Base-by-base conservation (phyloP, 2,888 invertebrate species). In the Sturmia bella region DNA sequence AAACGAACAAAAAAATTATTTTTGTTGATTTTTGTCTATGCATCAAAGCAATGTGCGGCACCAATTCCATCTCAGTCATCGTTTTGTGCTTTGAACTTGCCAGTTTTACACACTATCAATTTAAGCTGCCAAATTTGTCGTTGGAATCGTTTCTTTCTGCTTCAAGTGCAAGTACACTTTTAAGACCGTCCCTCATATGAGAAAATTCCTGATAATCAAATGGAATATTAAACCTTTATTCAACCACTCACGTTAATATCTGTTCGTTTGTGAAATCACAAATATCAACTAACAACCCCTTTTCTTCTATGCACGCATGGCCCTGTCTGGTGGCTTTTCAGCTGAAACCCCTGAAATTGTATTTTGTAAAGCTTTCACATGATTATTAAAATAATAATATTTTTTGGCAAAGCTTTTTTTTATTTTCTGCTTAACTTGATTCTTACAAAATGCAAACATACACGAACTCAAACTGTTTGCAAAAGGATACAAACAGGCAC, bases 341-440 rank as follows among this genome's bases (percentile, higher is more conserved):
- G n/a, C 37, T 59, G 50, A 45, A 41, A 72, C 3, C 64, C 52
- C 24, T 12, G n/a, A 39, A n/a, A 39, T 57, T 13, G 12, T 32
- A 37, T 21, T 21, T 32, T 24, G 37, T 61, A 57, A 70, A 74
- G 57, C 73, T 66, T 82, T 74, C 74, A 82, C 59, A 74, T 78
- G 74, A 82, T 78, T 77, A 74, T 82, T 74, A 74, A 74, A 66
- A 74, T 82, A 73, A 81, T 73, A 81, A 77, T 81, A 81, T 56
- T 82, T 80, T 78, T 81, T 78, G 82, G 82, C 78, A 82, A 78
- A 69, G 56, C 39, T 54, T 75, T 57, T n/a, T 37, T 52, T 15
- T 64, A 12, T 43, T 63, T 32, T 45, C 43, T 61, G 41, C 19
- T 66, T 41, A 57, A 66, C 12, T 37, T 43, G 68, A 75, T 74